Conservation (phyloP, 2,797 vertebrate genomes). For the Echiichthys vipera region DNA sequence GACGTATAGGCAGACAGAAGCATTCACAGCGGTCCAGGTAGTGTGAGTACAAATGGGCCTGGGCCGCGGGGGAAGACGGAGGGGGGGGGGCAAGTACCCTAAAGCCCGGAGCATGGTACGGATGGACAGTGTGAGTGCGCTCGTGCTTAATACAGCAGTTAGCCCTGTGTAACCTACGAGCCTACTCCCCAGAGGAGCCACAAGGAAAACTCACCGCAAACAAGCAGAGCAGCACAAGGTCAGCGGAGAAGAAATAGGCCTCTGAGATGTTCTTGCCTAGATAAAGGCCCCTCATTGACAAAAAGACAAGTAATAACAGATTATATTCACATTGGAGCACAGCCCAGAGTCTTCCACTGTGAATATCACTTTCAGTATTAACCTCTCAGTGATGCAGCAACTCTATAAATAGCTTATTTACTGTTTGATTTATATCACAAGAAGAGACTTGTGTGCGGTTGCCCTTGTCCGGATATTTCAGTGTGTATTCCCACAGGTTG, state of each 20-base stretch:
- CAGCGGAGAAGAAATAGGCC: constrained; percentile 13
- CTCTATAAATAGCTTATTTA: constrained; percentile 55
- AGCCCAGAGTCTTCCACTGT: constrained; percentile 47
- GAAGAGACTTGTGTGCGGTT: constrained; percentile 3
- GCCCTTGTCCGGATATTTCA: not conserved
- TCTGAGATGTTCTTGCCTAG: constrained; percentile 16
- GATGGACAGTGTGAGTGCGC: too few relatives aligned
- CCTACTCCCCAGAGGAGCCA: constrained; percentile 29
- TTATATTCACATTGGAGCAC: constrained; percentile 54
- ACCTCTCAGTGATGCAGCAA: constrained; percentile 27
- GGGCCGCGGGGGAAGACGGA: too few relatives aligned
- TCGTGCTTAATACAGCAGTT: constrained; percentile 44
- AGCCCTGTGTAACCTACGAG: constrained; percentile 16
- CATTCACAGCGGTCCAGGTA: too few relatives aligned
- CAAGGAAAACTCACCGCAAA: constrained; percentile 49
- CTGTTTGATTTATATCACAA: constrained; percentile 11
- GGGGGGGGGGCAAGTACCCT: too few relatives aligned
- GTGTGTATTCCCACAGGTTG: constrained; percentile 16
- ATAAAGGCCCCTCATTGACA: constrained; percentile 50
- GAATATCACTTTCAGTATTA: constrained; percentile 56
- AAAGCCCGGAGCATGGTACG: too few relatives aligned
- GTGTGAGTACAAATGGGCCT: too few relatives aligned
- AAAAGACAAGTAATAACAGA: constrained; percentile 54
- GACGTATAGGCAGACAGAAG: too few relatives aligned
- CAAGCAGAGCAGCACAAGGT: constrained; percentile 53